phyloP scores from a whole-genome alignment of 2,797 vertebrate genomes.

The Momotus momota region DNA sequence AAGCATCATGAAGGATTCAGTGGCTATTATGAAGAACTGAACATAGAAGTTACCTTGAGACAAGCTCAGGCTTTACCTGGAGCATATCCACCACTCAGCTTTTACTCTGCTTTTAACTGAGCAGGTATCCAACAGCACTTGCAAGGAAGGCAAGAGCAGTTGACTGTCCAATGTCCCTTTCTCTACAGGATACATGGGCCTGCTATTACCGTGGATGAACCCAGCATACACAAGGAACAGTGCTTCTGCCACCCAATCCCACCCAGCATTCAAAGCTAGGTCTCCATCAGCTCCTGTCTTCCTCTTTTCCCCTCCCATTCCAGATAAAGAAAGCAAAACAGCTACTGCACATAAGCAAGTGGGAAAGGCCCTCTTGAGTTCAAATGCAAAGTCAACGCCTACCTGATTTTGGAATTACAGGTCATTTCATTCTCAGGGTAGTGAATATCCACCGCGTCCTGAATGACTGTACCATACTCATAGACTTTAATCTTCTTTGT shows the following conservation, averaged over 20 bases:
- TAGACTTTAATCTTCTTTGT: slow-evolving; percentile 99
- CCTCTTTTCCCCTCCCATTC: not conserved
- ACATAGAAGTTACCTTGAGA: not conserved
- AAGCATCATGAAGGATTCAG: not conserved
- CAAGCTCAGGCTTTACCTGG: not conserved
- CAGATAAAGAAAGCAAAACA: not conserved
- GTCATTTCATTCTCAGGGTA: slow-evolving; percentile 99
- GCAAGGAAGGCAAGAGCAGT: not conserved
- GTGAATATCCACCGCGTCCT: slow-evolving; percentile 99
- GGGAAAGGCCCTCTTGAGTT: not conserved
- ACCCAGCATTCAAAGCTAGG: not conserved
- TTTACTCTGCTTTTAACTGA: not conserved
- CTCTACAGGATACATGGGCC: fast-evolving
- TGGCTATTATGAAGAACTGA: not conserved
- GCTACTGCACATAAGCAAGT: not conserved
- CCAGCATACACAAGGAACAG: not conserved
- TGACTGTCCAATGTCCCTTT: not conserved
- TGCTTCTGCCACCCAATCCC: not conserved
- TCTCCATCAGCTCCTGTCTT: not conserved
- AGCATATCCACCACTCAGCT: not conserved
- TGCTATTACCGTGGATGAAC: not conserved
- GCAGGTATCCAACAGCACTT: not conserved
- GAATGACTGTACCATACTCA: slow-evolving; percentile 98
- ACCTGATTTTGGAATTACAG: slow-evolving; percentile 99
- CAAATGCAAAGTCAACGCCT: slow-evolving; percentile 9